Evolutionary conservation across 2,888 invertebrate species (phyloP), one percentile per base, ranked within the genome.

Genomic region (Tortricodes alternella): DNA sequence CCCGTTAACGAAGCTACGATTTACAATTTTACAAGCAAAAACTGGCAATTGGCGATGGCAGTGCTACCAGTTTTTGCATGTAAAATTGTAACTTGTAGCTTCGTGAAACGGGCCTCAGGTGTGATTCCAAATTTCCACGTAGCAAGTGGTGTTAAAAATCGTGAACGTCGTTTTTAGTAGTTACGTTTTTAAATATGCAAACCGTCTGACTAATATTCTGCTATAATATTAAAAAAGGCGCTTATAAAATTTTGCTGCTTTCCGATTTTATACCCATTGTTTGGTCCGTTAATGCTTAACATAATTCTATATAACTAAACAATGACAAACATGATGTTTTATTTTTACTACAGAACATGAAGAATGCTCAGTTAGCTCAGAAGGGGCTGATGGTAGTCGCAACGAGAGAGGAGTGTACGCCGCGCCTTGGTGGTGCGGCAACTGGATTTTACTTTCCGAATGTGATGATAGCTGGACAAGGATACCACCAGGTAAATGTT

Each of bases 371-470:
- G 87, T 83, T n/a, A 89, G 89, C 66, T 90, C 90, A 0, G 90
- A 89, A 52, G 85, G 86, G 7, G 86, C 82, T 1, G 89, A 88
- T 57, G 79, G 80, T 27, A 62, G 65, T 32, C 89, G 91, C 8
- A 94, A 94, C 53, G 95, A 95, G 64, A 92, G 92, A 67, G 96
- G 96, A 16, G 92, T 96, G 4, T 96, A 97, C 74, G 93, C 94
- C 48, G 95, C 96, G 58, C 95, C 96, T 19, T 96, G 95, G 88
- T 93, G 94, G 68, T 93, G 94, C 49, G 94, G 94, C 2, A 94
- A 93, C 62, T 97, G 97, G 97, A 94, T 96, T 15, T 63, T 90
- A 38, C 63, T 90, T 0, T 85, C 89, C 9, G 87, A 88, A 62
- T 85, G 80, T 49, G 85, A 87, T 60, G 88, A 89, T 52, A 84